phyloP scores from a whole-genome alignment of 2,888 invertebrate species.

The Pheosia gnoma region DNA sequence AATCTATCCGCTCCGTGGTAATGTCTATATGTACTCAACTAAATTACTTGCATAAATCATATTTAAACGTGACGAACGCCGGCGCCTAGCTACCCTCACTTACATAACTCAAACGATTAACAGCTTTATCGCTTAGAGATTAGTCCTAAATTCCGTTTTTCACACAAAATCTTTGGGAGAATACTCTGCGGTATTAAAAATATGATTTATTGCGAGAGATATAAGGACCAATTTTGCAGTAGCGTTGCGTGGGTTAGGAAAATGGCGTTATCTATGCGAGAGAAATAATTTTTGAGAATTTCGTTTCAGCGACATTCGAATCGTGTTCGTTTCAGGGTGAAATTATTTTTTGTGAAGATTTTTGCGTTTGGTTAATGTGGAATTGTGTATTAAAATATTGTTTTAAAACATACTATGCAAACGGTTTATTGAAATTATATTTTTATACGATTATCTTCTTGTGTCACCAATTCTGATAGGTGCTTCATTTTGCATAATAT shows the following conservation, averaged over 20 bases:
- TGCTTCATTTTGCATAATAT: no score
- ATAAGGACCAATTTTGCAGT: constrained; percentile 46
- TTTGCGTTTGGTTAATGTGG: constrained; percentile 10
- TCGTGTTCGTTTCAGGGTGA: constrained; percentile 20
- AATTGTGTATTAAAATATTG: background rate
- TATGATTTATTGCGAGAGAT: constrained; percentile 42
- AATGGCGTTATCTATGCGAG: constrained; percentile 51
- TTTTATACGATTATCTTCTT: no score
- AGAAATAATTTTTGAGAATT: constrained; percentile 52
- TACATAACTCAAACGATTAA: constrained; percentile 41
- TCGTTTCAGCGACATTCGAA: constrained; percentile 47
- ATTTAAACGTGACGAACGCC: constrained; percentile 79
- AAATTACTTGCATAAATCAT: constrained; percentile 84
- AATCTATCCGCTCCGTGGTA: constrained; percentile 72
- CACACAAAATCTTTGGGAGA: constrained; percentile 19
- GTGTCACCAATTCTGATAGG: no score
- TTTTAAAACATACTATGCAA: no score
- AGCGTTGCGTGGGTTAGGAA: constrained; percentile 20
- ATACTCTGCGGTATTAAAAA: constrained; percentile 37
- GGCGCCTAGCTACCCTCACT: constrained; percentile 49
- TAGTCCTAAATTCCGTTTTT: constrained; percentile 41
- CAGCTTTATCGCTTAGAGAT: constrained; percentile 43
- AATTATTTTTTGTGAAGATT: background rate
- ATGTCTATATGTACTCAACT: constrained; percentile 81
- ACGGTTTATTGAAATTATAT: no score